phyloP scores from a whole-genome alignment of 1,140 invertebrate species.

The Drosophila pandora region DNA sequence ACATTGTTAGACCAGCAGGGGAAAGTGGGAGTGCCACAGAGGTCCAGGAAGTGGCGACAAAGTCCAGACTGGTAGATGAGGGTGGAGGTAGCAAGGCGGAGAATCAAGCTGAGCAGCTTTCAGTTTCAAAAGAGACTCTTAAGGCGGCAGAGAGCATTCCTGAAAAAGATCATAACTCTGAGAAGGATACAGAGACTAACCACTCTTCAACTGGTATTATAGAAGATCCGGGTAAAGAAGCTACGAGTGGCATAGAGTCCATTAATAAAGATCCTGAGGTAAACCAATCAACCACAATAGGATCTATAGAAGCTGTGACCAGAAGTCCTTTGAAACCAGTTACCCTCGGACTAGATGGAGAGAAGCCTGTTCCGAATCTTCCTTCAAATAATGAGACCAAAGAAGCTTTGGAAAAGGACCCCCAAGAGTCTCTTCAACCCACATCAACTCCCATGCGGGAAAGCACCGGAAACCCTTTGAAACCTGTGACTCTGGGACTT shows the following conservation, averaged over 20 bases:
- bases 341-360: background rate
- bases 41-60: background rate
- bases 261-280: background rate
- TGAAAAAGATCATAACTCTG: background rate
- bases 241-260: background rate
- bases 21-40: constrained; percentile 36
- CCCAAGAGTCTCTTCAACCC: background rate
- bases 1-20: constrained; percentile 54
- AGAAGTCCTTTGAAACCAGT: background rate
- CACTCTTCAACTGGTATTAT: background rate
- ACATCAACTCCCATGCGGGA: background rate
- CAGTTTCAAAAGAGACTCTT: background rate
- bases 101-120: background rate
- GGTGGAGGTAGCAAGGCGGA: background rate
- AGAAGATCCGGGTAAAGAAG: too few relatives aligned
- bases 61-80: background rate
- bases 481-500: background rate
- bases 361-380: background rate
- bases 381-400: background rate
- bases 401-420: background rate
- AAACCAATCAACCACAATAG: background rate
- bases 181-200: background rate
- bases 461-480: background rate
- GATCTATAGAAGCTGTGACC: background rate
- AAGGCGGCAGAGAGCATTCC: background rate